These are phyloP conservation scores for Tinamus guttatus DNA, from an alignment of 2,113 vertebrate genomes.

Conservation along the genomic window DNA sequence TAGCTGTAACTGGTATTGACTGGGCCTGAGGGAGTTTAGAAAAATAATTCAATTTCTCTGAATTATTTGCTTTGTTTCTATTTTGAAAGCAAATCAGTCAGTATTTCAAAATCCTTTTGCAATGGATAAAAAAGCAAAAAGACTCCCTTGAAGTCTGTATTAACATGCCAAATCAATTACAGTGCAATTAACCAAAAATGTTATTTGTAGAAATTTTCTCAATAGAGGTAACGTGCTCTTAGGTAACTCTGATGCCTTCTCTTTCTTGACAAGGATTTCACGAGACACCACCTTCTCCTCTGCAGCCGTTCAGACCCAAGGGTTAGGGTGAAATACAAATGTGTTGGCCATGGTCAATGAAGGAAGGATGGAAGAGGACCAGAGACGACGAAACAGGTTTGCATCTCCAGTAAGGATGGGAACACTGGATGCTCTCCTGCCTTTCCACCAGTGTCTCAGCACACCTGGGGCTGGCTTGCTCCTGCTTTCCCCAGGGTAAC, in stretches of 20 bases:
- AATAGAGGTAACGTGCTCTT: constrained; percentile 22
- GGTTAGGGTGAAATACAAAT: constrained; percentile 26
- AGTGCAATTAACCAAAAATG: constrained; percentile 35
- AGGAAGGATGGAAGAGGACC: neutral
- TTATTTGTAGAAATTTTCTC: constrained; percentile 45
- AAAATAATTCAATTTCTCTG: constrained; percentile 26
- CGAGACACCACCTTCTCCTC: neutral
- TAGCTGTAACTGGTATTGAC: neutral
- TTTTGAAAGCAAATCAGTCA: constrained; percentile 23
- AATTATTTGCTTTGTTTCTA: constrained; percentile 33
- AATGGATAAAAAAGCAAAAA: neutral
- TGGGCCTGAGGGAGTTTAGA: neutral
- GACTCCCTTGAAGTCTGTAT: neutral
- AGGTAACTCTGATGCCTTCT: neutral
- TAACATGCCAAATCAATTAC: constrained; percentile 32
- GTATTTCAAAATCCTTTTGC: neutral
- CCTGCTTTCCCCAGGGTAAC: neutral
- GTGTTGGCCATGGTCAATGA: neutral
- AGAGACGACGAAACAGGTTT: rapidly evolving
- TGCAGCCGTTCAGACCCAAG: neutral
- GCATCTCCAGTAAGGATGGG: neutral
- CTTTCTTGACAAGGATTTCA: constrained; percentile 7
- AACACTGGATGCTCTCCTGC: neutral
- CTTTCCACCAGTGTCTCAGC: neutral
- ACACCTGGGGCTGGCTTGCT: neutral